These are phyloP conservation scores for Anoplolepis gracilipes DNA, from an alignment of 1,140 invertebrate genomes.

Conservation along the genomic window DNA sequence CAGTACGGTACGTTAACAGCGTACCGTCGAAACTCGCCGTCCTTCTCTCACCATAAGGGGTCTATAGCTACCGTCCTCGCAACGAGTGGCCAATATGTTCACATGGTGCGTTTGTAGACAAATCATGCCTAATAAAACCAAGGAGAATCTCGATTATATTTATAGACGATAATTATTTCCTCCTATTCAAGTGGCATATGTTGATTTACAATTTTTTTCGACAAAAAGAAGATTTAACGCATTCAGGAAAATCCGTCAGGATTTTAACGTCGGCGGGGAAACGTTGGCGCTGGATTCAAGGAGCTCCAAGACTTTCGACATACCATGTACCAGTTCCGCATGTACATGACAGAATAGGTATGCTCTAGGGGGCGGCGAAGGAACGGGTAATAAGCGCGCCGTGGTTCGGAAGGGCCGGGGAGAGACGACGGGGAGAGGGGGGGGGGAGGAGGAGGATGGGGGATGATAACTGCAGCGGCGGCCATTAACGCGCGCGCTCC, in stretches of 20 bases:
- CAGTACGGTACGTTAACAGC: slow-evolving; percentile 50
- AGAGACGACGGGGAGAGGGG: background rate
- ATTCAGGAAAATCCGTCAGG: background rate
- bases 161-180: too few relatives aligned
- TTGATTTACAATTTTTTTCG: background rate
- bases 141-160: background rate
- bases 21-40: background rate
- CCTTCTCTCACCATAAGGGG: background rate
- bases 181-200: too few relatives aligned
- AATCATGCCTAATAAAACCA: background rate
- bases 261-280: background rate
- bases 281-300: slow-evolving; percentile 2
- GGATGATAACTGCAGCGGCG: slow-evolving; percentile 60
- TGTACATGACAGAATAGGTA: slow-evolving; percentile 56
- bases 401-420: background rate
- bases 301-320: slow-evolving; percentile 27
- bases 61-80: background rate
- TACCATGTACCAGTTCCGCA: slow-evolving; percentile 33
- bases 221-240: background rate
- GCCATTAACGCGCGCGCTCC: slow-evolving; percentile 59
- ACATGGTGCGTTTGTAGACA: background rate
- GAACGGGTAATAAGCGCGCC: slow-evolving; percentile 52
- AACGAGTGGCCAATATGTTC: background rate
- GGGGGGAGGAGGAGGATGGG: background rate
- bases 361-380: slow-evolving; percentile 15